Evolutionary conservation across 2,888 invertebrate species (phyloP).

Genomic region (Perizoma flavofasciatum): DNA sequence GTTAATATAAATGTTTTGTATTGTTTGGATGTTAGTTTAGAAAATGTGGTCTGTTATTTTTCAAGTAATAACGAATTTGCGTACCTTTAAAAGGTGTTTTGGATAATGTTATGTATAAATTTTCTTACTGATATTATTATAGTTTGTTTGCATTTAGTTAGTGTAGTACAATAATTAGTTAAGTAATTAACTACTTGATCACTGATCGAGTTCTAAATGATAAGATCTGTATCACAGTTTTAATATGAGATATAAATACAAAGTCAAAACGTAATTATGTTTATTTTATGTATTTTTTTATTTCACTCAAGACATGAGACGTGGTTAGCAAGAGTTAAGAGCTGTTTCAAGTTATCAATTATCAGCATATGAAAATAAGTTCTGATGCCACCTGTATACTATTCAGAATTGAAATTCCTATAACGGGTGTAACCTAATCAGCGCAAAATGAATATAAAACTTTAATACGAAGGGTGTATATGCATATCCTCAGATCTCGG

Average conservation of each 20-base stretch:
- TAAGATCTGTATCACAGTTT: background rate
- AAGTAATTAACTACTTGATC: constrained; percentile 2
- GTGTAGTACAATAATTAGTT: constrained; percentile 4
- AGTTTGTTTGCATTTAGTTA: constrained; percentile 15
- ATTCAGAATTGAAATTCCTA: background rate
- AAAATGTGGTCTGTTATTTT: no score
- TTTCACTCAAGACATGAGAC: no score
- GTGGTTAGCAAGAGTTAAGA: background rate
- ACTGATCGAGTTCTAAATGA: constrained; percentile 16
- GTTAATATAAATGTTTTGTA: no score
- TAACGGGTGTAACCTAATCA: background rate
- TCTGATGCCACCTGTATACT: background rate
- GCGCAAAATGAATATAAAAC: no score
- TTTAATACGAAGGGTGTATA: no score
- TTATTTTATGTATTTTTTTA: background rate
- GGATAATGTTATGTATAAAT: no score
- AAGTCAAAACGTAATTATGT: background rate
- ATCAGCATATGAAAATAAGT: background rate
- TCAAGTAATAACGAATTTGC: background rate
- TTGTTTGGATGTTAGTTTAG: no score
- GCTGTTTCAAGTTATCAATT: background rate
- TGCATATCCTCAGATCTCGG: no score
- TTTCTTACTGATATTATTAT: background rate
- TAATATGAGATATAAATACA: constrained; percentile 7
- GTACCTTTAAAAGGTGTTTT: background rate